phyloP scores from a whole-genome alignment of 2,888 invertebrate species.

The Catonia carolina region DNA sequence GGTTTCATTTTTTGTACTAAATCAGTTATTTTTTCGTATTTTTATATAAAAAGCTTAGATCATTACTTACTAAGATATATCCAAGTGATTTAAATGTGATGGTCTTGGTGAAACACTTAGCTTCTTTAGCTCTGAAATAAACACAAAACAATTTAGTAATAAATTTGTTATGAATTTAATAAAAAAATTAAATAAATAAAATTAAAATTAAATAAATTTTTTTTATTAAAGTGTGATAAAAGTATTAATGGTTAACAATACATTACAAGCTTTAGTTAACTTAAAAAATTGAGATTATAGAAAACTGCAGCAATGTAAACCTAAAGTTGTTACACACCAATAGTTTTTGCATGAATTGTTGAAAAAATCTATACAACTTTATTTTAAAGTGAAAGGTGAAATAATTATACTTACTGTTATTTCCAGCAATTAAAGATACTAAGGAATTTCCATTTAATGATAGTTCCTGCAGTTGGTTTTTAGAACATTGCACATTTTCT shows the following conservation, averaged over 20 bases:
- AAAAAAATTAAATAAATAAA: constrained; percentile 21
- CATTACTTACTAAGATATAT: constrained; percentile 64
- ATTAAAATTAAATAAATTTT: neutral
- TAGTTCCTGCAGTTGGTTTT: constrained; percentile 67
- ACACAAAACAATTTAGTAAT: constrained; percentile 35
- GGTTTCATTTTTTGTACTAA: too few species aligned
- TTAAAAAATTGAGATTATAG: too few species aligned
- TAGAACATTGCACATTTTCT: constrained; percentile 67
- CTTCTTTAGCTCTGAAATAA: constrained; percentile 65
- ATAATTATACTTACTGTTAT: constrained; percentile 71
- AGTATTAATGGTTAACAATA: neutral
- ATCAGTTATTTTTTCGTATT: too few species aligned
- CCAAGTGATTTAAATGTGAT: constrained; percentile 63
- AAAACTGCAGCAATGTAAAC: too few species aligned
- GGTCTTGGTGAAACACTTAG: constrained; percentile 64
- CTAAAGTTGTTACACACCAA: too few species aligned
- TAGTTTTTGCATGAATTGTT: too few species aligned
- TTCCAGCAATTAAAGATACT: constrained; percentile 68
- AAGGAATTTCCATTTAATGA: constrained; percentile 71
- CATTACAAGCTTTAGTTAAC: too few species aligned
- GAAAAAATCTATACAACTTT: too few species aligned
- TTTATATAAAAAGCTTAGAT: neutral
- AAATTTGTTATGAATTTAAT: too few species aligned
- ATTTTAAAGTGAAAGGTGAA: too few species aligned
- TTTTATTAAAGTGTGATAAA: constrained; percentile 7